Base-by-base conservation (phyloP, 2,797 vertebrate genomes). In the Synanceia verrucosa region DNA sequence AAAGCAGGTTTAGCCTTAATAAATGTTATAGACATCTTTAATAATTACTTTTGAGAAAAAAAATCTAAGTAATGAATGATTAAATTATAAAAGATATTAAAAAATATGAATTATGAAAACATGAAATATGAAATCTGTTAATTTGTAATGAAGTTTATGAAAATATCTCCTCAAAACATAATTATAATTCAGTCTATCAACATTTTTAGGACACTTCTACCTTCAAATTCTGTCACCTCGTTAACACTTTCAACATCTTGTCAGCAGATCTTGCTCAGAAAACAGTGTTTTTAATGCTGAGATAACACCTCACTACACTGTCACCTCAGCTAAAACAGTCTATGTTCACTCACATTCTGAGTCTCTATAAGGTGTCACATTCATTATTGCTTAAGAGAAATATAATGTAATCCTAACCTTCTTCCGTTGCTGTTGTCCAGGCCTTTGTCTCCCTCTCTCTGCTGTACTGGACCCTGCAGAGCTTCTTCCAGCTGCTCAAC, bases 391-490 rank as follows among this genome's bases (percentile, higher is more conserved):
- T 39, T 47, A 19, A 65, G 39, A 56, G 6, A 43, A 44, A 13
- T 3, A 1, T 9, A 29, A 14, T 31, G 18, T 68, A 24, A 57
- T 13, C 21, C 6, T 68, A 4, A 28, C 56, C 24, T 33, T 23
- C 41, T 65, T 71, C n/a, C 67, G 12, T 74, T 9, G 21, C 12
- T 85, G 65, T 82, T 88, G 24, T 86, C 33, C 92, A 98, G 97
- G 92, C 94, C 63, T 93, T 96, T 91, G 96, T 96, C 92, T 92
- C 89, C 60, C 81, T 96, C 91, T 96, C 92, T 23, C 76, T 94
- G 88, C 91, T 94, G 61, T 96, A 92, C 88, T 98, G 97, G 96
- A 95, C 88, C 76, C 68, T 95, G 78, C 94, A 93, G 84, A 92
- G 86, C 65, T 24, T 92, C 87, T 92, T 86, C 31, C 84, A 76